Evolutionary conservation across 2,888 invertebrate genomes (phyloP), one percentile per base, ranked within the genome.

Genomic region (Drosophila merina): DNA sequence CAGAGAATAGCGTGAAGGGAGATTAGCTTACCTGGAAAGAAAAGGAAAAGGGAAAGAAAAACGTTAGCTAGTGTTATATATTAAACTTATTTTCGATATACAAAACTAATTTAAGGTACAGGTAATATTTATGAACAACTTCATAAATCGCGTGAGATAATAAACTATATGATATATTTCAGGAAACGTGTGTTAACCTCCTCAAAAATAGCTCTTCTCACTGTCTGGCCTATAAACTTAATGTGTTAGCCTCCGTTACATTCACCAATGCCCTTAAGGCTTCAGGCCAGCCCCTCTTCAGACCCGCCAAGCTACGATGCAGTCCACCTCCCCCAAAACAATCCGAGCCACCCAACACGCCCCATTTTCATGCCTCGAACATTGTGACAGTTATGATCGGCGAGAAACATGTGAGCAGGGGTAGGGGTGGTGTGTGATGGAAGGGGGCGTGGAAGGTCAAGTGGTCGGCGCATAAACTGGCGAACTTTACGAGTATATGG

Each of bases 381-480:
- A 48, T 70, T 60, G 70, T 70, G 70, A 70, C 70, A 71, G 70
- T 70, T 70, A 70, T 70, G 70, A 71, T 71, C 70, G 50, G 10
- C 52, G 36, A 10, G 33, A 12, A 42, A 5, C 64, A 66, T 66
- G 66, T 48, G 47, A 63, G 52, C 38, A 47, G 36, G 1, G 20
- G 20, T 45, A 47, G 28, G 6, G 28, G 28, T 4, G 55, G 33
- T 52, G 69, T n/a, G 31, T 31, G 64, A 33, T 60, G 45, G 51
- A 54, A 14, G 54, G 70, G 52, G 71, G 60, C 40, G 49, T 25
- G 54, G 75, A 78, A 86, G 82, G 82, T 86, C 82, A 86, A 81
- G 77, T 73, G 76, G 81, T 75, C 86, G 74, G 69, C 70, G 49
- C 81, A 81, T 84, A 83, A 83, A 83, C 71, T 76, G 73, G 68